phyloP scores from a whole-genome alignment of 2,113 vertebrate species.

The Rhabdornis inornatus region DNA sequence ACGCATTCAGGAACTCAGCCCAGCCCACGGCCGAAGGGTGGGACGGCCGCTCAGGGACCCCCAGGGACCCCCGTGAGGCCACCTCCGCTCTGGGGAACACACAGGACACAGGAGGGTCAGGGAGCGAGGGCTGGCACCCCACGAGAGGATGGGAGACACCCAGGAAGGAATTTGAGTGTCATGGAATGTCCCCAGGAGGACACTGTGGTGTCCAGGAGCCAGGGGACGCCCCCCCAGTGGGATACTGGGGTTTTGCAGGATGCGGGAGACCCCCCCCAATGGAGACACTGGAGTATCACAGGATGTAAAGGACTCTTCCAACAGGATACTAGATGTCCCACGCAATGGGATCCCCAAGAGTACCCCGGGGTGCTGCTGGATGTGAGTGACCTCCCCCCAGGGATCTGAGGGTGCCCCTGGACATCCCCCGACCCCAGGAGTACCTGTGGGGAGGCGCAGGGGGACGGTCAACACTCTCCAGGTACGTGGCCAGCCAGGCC shows the following conservation, averaged over 20 bases:
- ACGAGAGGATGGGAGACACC: rapidly evolving
- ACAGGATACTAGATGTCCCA: too few species aligned
- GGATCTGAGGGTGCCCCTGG: neutral
- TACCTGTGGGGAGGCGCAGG: neutral
- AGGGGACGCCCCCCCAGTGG: rapidly evolving
- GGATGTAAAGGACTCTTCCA: neutral
- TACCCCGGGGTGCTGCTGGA: neutral
- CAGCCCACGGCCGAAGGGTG: neutral
- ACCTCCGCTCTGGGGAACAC: neutral
- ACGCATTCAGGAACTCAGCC: neutral
- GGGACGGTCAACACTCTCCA: neutral
- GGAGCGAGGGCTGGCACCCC: too few species aligned
- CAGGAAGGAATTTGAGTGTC: rapidly evolving
- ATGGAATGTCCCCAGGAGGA: rapidly evolving
- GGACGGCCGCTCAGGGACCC: neutral
- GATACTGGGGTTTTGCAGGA: neutral
- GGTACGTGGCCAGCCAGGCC: neutral
- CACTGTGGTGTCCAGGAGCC: rapidly evolving
- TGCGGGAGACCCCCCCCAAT: too few species aligned
- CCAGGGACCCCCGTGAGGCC: neutral
- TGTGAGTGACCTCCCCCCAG: neutral
- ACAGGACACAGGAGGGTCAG: neutral
- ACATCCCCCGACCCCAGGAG: too few species aligned
- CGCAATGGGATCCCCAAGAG: too few species aligned
- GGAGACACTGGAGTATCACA: neutral